Conservation (phyloP, 2,888 invertebrate genomes). For the Apoda limacodes region DNA sequence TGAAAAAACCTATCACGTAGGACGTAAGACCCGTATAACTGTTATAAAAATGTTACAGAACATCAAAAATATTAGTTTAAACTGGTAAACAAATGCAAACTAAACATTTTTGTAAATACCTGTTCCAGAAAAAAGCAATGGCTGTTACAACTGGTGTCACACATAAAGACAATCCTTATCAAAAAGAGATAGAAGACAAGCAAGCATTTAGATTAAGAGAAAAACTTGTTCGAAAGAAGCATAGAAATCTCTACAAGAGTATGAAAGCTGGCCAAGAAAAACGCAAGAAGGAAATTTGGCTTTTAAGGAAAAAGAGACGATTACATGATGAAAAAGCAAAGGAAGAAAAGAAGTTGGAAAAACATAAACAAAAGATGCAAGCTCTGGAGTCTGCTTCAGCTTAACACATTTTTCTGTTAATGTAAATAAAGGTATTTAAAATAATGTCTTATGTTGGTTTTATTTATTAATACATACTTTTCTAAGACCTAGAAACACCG, state of each 20-base stretch:
- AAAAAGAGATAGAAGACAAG: slow-evolving; percentile 73
- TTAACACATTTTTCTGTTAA: no score
- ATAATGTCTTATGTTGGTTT: no score
- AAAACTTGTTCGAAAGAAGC: slow-evolving; percentile 96
- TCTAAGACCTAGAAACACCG: no score
- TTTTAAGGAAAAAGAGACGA: slow-evolving; percentile 82
- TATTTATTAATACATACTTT: no score
- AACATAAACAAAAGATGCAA: slow-evolving; percentile 55
- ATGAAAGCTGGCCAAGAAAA: slow-evolving; percentile 78
- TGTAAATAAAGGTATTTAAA: no score
- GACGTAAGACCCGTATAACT: no score
- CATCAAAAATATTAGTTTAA: no score
- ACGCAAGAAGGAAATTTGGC: slow-evolving; percentile 79
- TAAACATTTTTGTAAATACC: no score
- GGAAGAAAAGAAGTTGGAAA: slow-evolving; percentile 64
- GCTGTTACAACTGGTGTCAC: slow-evolving; percentile 78
- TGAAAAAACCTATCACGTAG: no score
- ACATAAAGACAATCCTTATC: slow-evolving; percentile 77
- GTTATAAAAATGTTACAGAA: no score
- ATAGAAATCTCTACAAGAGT: slow-evolving; percentile 91
- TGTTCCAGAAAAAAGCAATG: slow-evolving; percentile 77
- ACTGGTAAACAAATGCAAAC: no score
- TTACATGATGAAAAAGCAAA: slow-evolving; percentile 74
- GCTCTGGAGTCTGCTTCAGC: slow-evolving; percentile 43
- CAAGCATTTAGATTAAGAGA: slow-evolving; percentile 85